phyloP scores from a whole-genome alignment of 2,113 vertebrate genomes.

The Zonotrichia leucophrys region DNA sequence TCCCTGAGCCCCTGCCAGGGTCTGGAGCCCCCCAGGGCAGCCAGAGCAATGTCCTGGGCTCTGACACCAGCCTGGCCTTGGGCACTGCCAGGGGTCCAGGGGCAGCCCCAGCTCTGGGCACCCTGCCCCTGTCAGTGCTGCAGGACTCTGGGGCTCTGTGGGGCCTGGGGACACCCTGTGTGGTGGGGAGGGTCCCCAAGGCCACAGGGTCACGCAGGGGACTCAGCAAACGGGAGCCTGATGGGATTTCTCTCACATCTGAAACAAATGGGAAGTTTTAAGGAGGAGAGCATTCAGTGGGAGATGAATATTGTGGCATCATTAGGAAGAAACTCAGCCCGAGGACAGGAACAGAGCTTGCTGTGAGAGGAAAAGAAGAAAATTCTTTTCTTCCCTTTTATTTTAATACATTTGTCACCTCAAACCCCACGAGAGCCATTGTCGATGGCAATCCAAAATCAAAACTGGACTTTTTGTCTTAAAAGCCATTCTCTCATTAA shows the following conservation, averaged over 20 bases:
- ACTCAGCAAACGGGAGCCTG: neutral
- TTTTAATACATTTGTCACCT: neutral
- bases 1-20: too few species aligned
- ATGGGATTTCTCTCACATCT: neutral
- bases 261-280: neutral
- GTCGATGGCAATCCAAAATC: neutral
- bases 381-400: neutral
- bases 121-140: neutral
- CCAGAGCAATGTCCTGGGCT: too few species aligned
- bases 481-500: neutral
- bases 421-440: neutral
- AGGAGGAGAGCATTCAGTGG: neutral
- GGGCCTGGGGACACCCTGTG: accelerated
- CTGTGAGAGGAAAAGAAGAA: neutral
- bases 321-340: neutral
- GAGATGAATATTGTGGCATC: neutral
- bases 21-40: too few species aligned
- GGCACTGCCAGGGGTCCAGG: neutral
- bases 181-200: neutral
- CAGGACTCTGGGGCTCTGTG: accelerated
- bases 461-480: neutral
- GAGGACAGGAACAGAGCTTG: neutral
- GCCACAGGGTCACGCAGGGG: accelerated
- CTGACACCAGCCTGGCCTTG: neutral
- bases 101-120: neutral